Evolutionary conservation across 1,140 invertebrate species (phyloP).

Genomic region (Diuraphis noxia): DNA sequence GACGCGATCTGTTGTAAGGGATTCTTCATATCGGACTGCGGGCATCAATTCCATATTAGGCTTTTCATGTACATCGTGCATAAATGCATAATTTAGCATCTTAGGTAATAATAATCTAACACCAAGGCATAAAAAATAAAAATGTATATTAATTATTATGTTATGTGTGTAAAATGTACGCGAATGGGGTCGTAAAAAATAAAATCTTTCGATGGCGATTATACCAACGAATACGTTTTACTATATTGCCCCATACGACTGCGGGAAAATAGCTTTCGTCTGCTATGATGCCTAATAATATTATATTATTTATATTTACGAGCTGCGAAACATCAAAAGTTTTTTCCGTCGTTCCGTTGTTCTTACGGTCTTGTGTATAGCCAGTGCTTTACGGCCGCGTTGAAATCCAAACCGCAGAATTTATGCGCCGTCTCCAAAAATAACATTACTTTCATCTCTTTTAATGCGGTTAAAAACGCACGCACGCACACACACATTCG

Average conservation of each 20-base stretch:
- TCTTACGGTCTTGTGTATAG: background rate
- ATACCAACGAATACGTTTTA: background rate
- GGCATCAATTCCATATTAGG: background rate
- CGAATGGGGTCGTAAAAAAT: background rate
- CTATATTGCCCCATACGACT: background rate
- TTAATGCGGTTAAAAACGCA: background rate
- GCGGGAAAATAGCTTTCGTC: background rate
- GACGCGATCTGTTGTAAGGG: background rate
- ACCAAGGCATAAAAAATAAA: background rate
- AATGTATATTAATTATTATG: too few species aligned
- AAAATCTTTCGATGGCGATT: background rate
- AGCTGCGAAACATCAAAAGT: background rate
- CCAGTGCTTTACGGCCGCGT: background rate
- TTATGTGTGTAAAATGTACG: background rate
- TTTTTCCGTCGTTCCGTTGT: background rate
- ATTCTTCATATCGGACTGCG: background rate
- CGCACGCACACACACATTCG: too few species aligned
- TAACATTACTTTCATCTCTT: constrained; percentile 33
- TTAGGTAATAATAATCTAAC: background rate
- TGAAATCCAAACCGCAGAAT: constrained; percentile 20
- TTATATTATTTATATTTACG: background rate
- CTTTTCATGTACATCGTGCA: background rate
- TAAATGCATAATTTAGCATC: background rate
- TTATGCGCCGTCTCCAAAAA: constrained; percentile 28
- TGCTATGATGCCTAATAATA: background rate